These are phyloP conservation scores for Phthorimaea operculella DNA, from an alignment of 1,140 invertebrate genomes.

Conservation along the genomic window DNA sequence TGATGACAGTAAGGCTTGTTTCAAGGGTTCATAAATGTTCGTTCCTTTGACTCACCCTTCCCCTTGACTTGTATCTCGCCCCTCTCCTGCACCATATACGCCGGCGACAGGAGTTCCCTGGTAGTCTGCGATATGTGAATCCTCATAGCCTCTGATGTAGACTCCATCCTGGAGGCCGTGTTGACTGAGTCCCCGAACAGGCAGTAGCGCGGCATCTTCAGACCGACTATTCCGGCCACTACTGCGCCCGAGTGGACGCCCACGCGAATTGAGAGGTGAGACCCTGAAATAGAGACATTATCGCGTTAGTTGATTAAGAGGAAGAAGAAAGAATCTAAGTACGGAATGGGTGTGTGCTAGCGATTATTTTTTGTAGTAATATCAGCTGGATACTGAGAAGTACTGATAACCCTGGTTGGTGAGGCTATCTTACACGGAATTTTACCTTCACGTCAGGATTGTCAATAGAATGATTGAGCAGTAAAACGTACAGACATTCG, in stretches of 20 bases:
- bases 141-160: constrained; percentile 90
- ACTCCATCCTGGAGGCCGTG: constrained; percentile 92
- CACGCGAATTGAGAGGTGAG: constrained; percentile 89
- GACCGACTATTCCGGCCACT: constrained; percentile 93
- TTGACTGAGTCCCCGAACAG: constrained; percentile 95
- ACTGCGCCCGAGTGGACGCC: constrained; percentile 92
- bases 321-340: background rate
- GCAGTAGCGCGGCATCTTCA: constrained; percentile 96
- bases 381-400: too few relatives aligned
- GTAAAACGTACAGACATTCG: too few relatives aligned
- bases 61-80: constrained; percentile 88
- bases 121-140: constrained; percentile 95
- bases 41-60: constrained; percentile 71
- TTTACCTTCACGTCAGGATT: too few relatives aligned
- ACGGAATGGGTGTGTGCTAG: too few relatives aligned
- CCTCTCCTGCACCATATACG: constrained; percentile 82
- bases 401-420: too few relatives aligned
- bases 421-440: too few relatives aligned
- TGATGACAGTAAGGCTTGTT: too few relatives aligned
- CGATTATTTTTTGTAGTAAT: too few relatives aligned
- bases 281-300: constrained; percentile 66
- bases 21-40: too few relatives aligned
- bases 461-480: too few relatives aligned
- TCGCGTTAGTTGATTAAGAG: background rate
- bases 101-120: constrained; percentile 77